These are phyloP conservation scores for Ectropis grisescens DNA, from an alignment of 1,140 invertebrate species.

Conservation along the genomic window DNA sequence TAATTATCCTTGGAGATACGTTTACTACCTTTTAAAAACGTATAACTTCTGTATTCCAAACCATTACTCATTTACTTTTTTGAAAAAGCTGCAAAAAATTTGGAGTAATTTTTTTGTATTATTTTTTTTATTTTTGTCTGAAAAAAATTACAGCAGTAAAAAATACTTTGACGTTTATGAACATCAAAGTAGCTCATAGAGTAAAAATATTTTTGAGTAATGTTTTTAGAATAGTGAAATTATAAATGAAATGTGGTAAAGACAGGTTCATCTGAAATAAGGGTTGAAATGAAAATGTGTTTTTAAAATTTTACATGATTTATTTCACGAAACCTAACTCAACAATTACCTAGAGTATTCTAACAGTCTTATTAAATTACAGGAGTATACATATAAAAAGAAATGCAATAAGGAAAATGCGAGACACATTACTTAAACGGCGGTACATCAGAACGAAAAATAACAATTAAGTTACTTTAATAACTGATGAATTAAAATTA, in stretches of 20 bases:
- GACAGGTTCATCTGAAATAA: constrained; percentile 1
- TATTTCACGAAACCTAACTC: constrained; percentile 41
- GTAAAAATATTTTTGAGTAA: not conserved
- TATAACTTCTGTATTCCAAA: too few relatives aligned
- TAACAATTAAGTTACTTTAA: not conserved
- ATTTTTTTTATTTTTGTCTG: not conserved
- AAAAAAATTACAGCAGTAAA: too few relatives aligned
- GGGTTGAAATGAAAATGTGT: constrained; percentile 17
- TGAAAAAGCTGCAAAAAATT: not conserved
- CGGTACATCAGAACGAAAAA: not conserved
- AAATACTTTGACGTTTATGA: not conserved
- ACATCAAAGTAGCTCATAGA: not conserved
- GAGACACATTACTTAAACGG: not conserved
- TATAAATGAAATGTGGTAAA: too few relatives aligned
- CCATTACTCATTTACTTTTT: too few relatives aligned
- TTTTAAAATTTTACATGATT: constrained; percentile 30
- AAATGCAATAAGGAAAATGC: constrained; percentile 28
- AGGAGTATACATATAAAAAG: constrained; percentile 47
- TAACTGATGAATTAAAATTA: too few relatives aligned
- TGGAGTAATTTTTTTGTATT: not conserved
- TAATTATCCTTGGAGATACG: too few relatives aligned
- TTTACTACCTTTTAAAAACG: too few relatives aligned
- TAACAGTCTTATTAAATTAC: constrained; percentile 68
- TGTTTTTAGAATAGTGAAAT: too few relatives aligned
- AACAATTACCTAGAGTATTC: constrained; percentile 61